Evolutionary conservation across 2,797 vertebrate genomes (phyloP).

Genomic region (Premnoplex brunnescens): DNA sequence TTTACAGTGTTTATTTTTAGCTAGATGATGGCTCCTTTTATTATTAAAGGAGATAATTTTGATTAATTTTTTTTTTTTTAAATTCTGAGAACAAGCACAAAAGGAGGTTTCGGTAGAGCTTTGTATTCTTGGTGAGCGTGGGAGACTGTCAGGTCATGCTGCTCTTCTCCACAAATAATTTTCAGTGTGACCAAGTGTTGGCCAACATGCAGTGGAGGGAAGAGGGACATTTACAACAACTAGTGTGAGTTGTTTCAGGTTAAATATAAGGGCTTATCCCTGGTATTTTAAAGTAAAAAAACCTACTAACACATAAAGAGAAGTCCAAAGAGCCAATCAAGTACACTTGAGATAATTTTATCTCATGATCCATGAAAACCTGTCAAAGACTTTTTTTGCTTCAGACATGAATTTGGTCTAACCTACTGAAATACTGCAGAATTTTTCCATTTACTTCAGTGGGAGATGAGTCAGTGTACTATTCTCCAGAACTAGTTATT

Average conservation of each 20-base stretch:
- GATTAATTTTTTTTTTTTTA: conserved; percentile 14
- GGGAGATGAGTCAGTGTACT: neutral
- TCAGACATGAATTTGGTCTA: neutral
- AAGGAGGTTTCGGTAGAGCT: conserved; percentile 23
- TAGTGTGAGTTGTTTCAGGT: neutral
- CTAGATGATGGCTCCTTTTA: conserved; percentile 37
- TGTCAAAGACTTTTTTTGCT: neutral
- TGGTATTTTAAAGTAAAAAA: neutral
- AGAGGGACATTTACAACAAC: neutral
- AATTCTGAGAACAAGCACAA: conserved; percentile 37
- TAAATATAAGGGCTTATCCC: neutral
- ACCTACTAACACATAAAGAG: neutral
- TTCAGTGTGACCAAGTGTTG: conserved; percentile 1
- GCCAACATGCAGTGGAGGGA: neutral
- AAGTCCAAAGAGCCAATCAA: neutral
- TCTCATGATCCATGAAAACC: neutral
- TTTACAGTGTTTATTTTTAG: conserved; percentile 61
- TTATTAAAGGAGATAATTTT: conserved; percentile 55
- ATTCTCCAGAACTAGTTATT: neutral
- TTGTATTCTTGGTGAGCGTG: conserved; percentile 6
- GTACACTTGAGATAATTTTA: neutral
- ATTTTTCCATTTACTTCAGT: neutral
- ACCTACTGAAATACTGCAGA: neutral
- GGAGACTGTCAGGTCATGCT: neutral
- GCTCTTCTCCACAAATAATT: conserved; percentile 15